phyloP scores from a whole-genome alignment of 2,888 invertebrate genomes.

The Cryptocheilus praepositus region DNA sequence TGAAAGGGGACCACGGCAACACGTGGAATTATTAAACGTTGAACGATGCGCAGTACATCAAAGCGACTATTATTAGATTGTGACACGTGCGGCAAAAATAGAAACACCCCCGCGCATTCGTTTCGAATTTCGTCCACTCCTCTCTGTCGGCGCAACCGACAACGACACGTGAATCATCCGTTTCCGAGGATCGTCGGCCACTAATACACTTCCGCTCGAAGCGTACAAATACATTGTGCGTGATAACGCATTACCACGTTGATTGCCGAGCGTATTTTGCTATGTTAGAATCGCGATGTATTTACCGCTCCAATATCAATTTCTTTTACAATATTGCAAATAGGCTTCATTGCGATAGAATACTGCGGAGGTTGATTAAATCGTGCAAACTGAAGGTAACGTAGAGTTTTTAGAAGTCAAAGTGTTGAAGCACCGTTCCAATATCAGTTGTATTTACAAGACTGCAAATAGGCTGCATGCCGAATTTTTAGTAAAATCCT shows the following conservation, averaged over 20 bases:
- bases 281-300: too few species aligned
- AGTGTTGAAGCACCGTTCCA: too few species aligned
- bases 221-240: background rate
- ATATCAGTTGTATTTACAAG: too few species aligned
- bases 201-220: conserved; percentile 9
- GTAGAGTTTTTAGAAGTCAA: too few species aligned
- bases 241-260: background rate
- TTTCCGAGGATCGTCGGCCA: conserved; percentile 4
- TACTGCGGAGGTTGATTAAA: too few species aligned
- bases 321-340: too few species aligned
- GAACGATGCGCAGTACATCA: conserved; percentile 67
- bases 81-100: conserved; percentile 56
- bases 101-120: conserved; percentile 56
- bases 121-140: conserved; percentile 34
- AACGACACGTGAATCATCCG: conserved; percentile 22
- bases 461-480: too few species aligned
- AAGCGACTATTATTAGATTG: conserved; percentile 66
- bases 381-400: too few species aligned
- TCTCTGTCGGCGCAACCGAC: conserved; percentile 21
- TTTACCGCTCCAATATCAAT: too few species aligned
- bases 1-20: conserved; percentile 52
- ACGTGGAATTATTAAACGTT: conserved; percentile 65
- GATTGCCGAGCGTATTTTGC: too few species aligned
- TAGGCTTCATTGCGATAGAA: too few species aligned
- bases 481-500: too few species aligned